Evolutionary conservation across 92 coral and sea anemone species (phyloP), one percentile per base, ranked within the genome.

Genomic region (Porites rus): DNA sequence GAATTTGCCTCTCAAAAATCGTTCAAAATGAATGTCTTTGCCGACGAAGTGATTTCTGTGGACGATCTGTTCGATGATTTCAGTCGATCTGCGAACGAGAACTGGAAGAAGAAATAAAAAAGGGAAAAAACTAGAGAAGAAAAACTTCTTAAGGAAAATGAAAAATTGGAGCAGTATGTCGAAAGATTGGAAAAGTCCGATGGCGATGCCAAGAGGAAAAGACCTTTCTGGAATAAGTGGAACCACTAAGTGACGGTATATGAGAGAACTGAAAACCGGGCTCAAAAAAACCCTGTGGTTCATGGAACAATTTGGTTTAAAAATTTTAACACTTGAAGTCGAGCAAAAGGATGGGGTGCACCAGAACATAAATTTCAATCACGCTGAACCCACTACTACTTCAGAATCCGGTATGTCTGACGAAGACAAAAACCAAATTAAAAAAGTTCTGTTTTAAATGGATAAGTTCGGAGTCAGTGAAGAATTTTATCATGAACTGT

Each of bases 381-480:
- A 31, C 52, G 28, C 28, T 25, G 28, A 25, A 28, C 12, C 6
- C 12, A 53, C 51, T 16, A 53, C 51, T 16, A 53, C n/a, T 19
- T 13, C 51, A 1, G 74, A 18, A 16, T 38, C 53, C 74, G 28
- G 53, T 38, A 12, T 69, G 53, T 69, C 53, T 10, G 53, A 38
- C 17, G 74, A 69, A 1, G 54, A 2, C 6, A 62, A 62, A 62
- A 13, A 18, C 6, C n/a, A 62, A 62, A 62, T 80, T 8, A 76
- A 80, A 51, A 67, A 65, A 9, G 74, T 80, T 28, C 24, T 80
- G 46, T 80, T 65, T 69, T 53, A 66, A 46, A 80, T 80, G 84
- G 84, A 65, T 22, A 10, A 54, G 69, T 80, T 79, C 66, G 31
- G 84, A 7, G 84, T 79, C 20, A 79, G 84, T 20, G 84, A 79